These are phyloP conservation scores for Dasyurus viverrinus DNA, from an alignment of 2,113 vertebrate genomes.

Conservation along the genomic window DNA sequence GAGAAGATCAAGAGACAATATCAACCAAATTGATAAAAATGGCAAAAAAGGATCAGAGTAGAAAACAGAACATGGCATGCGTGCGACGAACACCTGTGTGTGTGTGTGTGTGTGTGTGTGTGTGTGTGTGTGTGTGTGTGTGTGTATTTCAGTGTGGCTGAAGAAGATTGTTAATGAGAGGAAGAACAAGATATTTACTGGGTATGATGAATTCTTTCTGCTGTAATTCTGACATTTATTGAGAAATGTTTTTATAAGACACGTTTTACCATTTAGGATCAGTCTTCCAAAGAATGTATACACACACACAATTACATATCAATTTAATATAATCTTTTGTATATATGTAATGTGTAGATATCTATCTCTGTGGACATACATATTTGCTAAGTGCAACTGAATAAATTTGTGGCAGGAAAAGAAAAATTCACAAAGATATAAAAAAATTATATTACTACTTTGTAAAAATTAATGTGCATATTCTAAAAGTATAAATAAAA, in stretches of 20 bases:
- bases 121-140: neutral
- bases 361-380: too few species aligned
- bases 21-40: neutral
- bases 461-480: neutral
- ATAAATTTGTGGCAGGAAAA: neutral
- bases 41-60: neutral
- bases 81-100: too few species aligned
- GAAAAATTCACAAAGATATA: too few species aligned
- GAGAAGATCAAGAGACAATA: neutral
- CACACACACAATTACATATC: neutral
- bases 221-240: conserved; percentile 63
- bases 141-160: conserved; percentile 2
- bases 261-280: conserved; percentile 41
- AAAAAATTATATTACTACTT: neutral
- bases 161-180: conserved; percentile 41
- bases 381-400: neutral
- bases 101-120: too few species aligned
- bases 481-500: neutral
- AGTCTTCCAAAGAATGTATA: conserved; percentile 61
- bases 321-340: too few species aligned
- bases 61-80: neutral
- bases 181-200: conserved; percentile 59
- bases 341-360: too few species aligned
- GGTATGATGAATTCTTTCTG: conserved; percentile 47
- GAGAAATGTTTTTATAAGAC: conserved; percentile 40